Percentiles rank a stretch among this genome's conserved stretches.
Conservation (phyloP, 2,113 vertebrate genomes). For the Proteles cristata region DNA sequence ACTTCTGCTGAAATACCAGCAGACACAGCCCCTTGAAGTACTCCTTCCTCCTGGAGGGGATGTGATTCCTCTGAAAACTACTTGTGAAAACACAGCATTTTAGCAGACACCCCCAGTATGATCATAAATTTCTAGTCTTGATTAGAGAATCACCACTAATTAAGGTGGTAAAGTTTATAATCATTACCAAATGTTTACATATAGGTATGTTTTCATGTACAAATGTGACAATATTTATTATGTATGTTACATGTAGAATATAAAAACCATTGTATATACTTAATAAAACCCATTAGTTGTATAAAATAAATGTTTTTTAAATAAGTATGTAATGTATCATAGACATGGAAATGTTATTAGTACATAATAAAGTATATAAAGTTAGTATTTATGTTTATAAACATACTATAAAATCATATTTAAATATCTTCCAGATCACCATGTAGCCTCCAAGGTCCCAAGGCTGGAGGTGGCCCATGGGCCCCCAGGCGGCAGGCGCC, state of each 20-base stretch:
- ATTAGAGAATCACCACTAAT: background rate
- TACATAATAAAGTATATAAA: background rate
- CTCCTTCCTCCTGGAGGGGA: background rate
- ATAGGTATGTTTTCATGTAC: background rate
- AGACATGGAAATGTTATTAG: background rate
- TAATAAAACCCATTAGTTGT: background rate
- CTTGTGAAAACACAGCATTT: background rate
- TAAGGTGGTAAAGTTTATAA: background rate
- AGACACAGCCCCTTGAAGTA: background rate
- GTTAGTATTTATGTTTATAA: background rate
- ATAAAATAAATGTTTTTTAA: background rate
- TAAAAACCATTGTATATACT: background rate
- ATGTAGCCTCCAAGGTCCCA: background rate
- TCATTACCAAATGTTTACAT: background rate
- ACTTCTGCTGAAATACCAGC: background rate
- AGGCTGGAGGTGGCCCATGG: background rate
- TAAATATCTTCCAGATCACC: background rate
- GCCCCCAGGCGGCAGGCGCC: background rate
- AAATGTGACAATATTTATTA: background rate
- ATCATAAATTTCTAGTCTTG: background rate
- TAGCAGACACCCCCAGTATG: background rate
- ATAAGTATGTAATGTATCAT: background rate
- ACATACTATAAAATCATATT: background rate
- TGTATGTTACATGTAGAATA: background rate
- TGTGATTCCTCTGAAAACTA: background rate